A percentile compares a stretch with the other conserved stretches of the same genome.
Evolutionary conservation across 2,113 vertebrate species (phyloP).

Genomic region (Natator depressus): DNA sequence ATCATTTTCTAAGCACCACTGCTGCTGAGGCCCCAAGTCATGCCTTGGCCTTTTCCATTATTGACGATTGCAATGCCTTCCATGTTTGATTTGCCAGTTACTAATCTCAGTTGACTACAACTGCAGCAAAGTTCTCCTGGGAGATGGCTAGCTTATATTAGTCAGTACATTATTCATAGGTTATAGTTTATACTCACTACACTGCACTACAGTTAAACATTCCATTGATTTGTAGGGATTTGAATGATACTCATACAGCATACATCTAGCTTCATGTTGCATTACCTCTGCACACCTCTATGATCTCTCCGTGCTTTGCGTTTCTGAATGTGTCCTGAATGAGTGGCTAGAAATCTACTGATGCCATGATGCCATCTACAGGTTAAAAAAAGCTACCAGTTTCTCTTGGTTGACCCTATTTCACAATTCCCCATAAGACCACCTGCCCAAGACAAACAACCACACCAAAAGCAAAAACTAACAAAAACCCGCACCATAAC

Average conservation of each 20-base stretch:
- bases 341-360: constrained; percentile 8
- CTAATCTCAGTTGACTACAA: constrained; percentile 64
- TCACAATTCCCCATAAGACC: background rate
- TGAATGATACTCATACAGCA: constrained; percentile 3
- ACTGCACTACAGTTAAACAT: background rate
- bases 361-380: constrained; percentile 69
- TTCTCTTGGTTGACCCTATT: background rate
- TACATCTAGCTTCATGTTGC: background rate
- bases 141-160: constrained; percentile 45
- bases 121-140: constrained; percentile 27
- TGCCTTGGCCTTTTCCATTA: constrained; percentile 17
- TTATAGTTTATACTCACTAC: constrained; percentile 7
- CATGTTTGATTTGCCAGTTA: constrained; percentile 53
- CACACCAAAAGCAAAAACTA: background rate
- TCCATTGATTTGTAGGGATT: background rate
- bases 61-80: constrained; percentile 23
- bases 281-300: constrained; percentile 7
- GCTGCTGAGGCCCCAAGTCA: constrained; percentile 10
- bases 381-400: constrained; percentile 7
- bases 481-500: background rate
- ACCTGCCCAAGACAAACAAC: background rate
- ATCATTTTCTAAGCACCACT: background rate
- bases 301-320: constrained; percentile 21
- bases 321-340: constrained; percentile 28
- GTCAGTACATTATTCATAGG: constrained; percentile 54